Evolutionary conservation across 1,140 invertebrate genomes (phyloP), one percentile per base, ranked within the genome.

Genomic region (Campoletis sonorensis): DNA sequence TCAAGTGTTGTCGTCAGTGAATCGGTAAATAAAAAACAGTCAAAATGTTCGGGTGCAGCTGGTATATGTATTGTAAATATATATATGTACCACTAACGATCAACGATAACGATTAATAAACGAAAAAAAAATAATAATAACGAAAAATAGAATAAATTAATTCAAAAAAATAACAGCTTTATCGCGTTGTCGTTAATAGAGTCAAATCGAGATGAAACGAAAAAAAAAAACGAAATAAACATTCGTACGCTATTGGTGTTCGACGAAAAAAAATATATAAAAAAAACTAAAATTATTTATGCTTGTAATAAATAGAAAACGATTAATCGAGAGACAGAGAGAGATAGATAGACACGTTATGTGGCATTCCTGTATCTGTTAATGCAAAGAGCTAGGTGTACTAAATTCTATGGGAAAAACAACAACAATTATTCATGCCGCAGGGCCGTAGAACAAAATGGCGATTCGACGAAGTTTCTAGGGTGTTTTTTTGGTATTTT

Each of bases 401-500:
- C 91, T 92, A 92, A 90, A 86, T 90, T 89, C 91, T 91, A 77
- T 85, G 84, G 87, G 86, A 90, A 87, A 85, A 92, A 92, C 90
- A 88, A 92, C 90, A 92, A 92, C 91, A 90, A 89, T 88, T 85
- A 91, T 90, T 91, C 91, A 92, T 92, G 91, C 91, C 91, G 89
- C 88, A 90, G 89, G 89, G 88, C 85, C 87, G 87, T 89, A 86
- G 84, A 88, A 89, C 84, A 83, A 86, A 85, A 82, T 67, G 13
- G 23, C 61, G 13, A 27, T 67, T 27, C 61, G 61, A 27, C 27
- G 23, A 27, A 15, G 13, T 26, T 26, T 27, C 27, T 67, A 4
- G 21, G 49, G 78, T 37, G 1, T 18, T 64, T 77, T 30, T 75
- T 49, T 7, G 11, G 1, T 1, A 10, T 45, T 45, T 45, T 45